A percentile compares a stretch with the other conserved stretches of the same genome.
These are phyloP conservation scores for Corythornis madagascariensis DNA, from an alignment of 2,113 vertebrate genomes.

Conservation along the genomic window DNA sequence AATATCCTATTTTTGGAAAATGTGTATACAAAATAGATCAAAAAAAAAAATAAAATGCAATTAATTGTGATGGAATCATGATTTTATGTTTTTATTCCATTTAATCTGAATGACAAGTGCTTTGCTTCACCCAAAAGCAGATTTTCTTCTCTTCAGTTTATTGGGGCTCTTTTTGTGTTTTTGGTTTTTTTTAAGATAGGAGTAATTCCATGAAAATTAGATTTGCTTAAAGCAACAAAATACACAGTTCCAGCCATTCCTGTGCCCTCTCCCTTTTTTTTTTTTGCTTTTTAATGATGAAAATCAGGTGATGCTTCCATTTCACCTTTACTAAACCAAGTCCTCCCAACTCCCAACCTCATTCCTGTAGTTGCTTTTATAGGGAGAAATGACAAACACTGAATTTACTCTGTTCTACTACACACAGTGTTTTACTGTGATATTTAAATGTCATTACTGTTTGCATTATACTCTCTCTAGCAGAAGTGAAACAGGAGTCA, in stretches of 20 bases:
- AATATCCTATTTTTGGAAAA: background rate
- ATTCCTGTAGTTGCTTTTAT: background rate
- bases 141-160: background rate
- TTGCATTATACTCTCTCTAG: background rate
- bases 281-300: background rate
- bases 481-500: background rate
- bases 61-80: background rate
- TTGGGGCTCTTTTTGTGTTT: background rate
- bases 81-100: background rate
- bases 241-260: fast-evolving
- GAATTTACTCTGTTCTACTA: background rate
- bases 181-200: background rate
- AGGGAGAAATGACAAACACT: background rate
- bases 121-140: background rate
- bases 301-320: background rate
- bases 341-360: background rate
- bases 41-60: background rate
- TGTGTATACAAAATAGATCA: background rate
- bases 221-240: background rate
- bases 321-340: background rate
- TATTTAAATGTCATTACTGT: background rate
- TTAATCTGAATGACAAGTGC: background rate
- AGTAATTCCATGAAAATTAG: background rate
- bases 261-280: background rate
- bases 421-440: background rate